Evolutionary conservation across 2,888 invertebrate species (phyloP).

Genomic region (Acheta domesticus): DNA sequence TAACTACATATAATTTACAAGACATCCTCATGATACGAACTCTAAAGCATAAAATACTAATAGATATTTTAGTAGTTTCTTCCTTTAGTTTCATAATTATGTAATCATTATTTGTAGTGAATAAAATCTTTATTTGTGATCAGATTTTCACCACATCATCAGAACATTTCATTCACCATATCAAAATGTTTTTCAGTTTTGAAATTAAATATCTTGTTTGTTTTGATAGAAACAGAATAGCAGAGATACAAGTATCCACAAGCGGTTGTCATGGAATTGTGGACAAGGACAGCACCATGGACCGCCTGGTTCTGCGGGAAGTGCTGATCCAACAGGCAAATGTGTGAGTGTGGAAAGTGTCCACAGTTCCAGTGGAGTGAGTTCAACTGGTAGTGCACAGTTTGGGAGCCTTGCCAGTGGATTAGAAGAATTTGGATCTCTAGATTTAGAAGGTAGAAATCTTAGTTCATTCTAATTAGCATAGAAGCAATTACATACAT

Average conservation of each 20-base stretch:
- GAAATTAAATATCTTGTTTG: slow-evolving; percentile 27
- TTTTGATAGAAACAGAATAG: slow-evolving; percentile 50
- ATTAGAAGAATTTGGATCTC: slow-evolving; percentile 26
- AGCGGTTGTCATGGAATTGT: slow-evolving; percentile 61
- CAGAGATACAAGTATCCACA: slow-evolving; percentile 55
- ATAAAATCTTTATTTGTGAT: too few relatives aligned
- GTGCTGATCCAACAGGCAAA: slow-evolving; percentile 22
- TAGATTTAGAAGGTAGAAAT: slow-evolving; percentile 26
- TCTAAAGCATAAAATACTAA: too few relatives aligned
- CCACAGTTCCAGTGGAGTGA: slow-evolving; percentile 35
- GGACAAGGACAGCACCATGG: slow-evolving; percentile 40
- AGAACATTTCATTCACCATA: slow-evolving; percentile 11
- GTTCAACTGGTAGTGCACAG: slow-evolving; percentile 30
- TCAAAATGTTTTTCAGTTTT: background rate
- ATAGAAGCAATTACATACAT: background rate
- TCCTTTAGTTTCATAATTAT: too few relatives aligned
- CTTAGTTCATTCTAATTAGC: background rate
- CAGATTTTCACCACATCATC: too few relatives aligned
- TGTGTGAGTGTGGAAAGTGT: slow-evolving; percentile 33
- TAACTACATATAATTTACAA: too few relatives aligned
- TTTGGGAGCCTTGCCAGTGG: slow-evolving; percentile 27
- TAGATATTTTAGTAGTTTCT: too few relatives aligned
- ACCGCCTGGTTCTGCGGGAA: background rate
- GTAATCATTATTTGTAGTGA: too few relatives aligned
- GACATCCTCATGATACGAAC: too few relatives aligned